Percentiles rank a stretch among this genome's conserved stretches.
These are phyloP conservation scores for Tolypeutes matacus DNA, from an alignment of 2,797 vertebrate species.

Conservation along the genomic window DNA sequence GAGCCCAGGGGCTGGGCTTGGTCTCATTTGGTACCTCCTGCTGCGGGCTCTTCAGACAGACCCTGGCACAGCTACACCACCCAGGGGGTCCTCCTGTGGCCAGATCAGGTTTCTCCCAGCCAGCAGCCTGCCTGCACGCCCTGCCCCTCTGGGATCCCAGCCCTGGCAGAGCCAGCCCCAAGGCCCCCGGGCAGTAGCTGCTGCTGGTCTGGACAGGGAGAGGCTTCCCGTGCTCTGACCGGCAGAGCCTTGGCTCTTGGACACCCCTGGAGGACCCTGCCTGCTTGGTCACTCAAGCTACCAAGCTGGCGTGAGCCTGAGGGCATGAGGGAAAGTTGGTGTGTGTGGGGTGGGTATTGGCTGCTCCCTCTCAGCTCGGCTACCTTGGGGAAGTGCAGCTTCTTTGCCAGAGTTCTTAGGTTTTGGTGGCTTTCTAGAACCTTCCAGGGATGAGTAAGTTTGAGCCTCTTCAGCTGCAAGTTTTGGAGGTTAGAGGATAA, in stretches of 20 bases:
- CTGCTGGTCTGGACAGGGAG: neutral
- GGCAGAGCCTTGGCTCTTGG: constrained; percentile 12
- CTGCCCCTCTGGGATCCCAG: too few relatives aligned
- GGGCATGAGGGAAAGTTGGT: neutral
- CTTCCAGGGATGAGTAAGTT: neutral
- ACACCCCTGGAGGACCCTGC: neutral
- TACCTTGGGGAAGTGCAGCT: neutral
- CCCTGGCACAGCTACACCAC: neutral
- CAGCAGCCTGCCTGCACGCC: neutral
- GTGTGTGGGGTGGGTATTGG: neutral
- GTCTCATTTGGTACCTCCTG: neutral
- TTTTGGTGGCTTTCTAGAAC: neutral
- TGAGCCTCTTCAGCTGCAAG: neutral
- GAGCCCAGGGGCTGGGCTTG: neutral
- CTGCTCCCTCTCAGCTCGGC: too few relatives aligned
- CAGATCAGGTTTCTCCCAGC: neutral
- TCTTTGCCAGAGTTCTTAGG: neutral
- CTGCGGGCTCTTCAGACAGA: neutral
- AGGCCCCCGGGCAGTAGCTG: neutral
- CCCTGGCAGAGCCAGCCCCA: neutral
- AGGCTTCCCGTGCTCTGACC: neutral
- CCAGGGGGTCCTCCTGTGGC: neutral
- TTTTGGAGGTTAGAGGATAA: neutral
- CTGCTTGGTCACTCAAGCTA: neutral
- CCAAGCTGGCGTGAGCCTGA: neutral